A percentile compares a stretch with the other conserved stretches of the same genome.
phyloP scores from a whole-genome alignment of 2,113 vertebrate species.

The Pterocles orientalis region DNA sequence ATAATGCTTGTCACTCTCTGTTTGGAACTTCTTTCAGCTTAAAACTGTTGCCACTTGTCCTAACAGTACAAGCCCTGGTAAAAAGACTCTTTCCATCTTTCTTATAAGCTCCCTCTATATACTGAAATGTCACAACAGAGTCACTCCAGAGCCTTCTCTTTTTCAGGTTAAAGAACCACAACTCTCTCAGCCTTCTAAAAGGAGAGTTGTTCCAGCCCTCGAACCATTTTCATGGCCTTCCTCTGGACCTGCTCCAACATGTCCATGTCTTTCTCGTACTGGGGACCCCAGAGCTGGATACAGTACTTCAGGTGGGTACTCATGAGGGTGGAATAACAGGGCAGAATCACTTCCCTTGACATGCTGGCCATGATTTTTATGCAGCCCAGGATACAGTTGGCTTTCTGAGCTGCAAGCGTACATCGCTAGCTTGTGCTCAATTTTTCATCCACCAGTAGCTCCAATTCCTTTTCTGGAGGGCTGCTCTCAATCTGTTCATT shows the following conservation, averaged over 20 bases:
- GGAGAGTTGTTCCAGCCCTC: too few species aligned
- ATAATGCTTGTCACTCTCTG: not conserved
- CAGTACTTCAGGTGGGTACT: rapidly evolving
- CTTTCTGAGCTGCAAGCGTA: too few species aligned
- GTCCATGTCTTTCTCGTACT: not conserved
- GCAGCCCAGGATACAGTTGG: too few species aligned
- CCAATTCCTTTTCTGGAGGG: not conserved
- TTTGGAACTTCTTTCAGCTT: not conserved
- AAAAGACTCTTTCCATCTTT: not conserved
- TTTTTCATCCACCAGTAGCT: not conserved
- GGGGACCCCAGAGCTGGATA: not conserved
- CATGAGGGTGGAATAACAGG: not conserved
- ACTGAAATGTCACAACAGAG: not conserved
- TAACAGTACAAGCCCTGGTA: not conserved
- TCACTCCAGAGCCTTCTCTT: not conserved
- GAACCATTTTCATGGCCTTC: not conserved
- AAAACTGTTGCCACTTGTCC: not conserved
- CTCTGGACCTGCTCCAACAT: not conserved
- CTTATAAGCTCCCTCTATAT: not conserved
- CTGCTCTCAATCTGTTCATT: not conserved
- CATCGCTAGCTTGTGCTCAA: too few species aligned
- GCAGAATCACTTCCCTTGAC: not conserved
- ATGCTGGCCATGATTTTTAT: too few species aligned
- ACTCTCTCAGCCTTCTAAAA: not conserved
- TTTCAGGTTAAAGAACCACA: not conserved